Conservation (phyloP, 2,888 invertebrate genomes). For the Callyntrura guangdongensis region DNA sequence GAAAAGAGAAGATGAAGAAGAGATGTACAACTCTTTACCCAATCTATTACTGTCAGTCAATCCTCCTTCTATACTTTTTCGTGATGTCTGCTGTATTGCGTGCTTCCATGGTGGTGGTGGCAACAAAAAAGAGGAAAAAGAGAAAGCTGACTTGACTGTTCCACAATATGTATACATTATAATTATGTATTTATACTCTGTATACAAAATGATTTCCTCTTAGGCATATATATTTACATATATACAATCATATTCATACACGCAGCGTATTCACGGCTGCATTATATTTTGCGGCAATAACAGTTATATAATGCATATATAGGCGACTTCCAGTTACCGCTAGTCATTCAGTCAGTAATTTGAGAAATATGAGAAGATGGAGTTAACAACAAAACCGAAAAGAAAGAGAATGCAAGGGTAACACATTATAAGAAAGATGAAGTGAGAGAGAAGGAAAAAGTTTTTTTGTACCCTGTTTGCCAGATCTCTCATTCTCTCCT, state of each 20-base stretch:
- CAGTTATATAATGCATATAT: not conserved
- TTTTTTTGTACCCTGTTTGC: conserved; percentile 49
- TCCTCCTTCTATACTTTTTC: conserved; percentile 65
- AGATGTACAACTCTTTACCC: conserved; percentile 80
- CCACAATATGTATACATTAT: not conserved
- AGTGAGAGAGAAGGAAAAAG: conserved; percentile 40
- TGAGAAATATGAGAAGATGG: conserved; percentile 22
- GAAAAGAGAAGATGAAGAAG: conserved; percentile 49
- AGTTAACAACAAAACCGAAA: conserved; percentile 7
- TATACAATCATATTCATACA: not conserved
- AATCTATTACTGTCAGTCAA: conserved; percentile 83
- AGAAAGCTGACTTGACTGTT: conserved; percentile 46
- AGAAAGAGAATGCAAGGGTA: conserved; percentile 57
- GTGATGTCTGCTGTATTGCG: not conserved
- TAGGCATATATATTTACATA: not conserved
- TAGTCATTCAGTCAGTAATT: conserved; percentile 18
- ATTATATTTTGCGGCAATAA: not conserved
- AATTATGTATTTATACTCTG: not conserved
- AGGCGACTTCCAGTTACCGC: not conserved
- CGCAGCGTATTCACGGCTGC: not conserved
- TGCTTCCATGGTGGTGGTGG: not conserved
- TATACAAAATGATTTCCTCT: not conserved
- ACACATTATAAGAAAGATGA: conserved; percentile 1
- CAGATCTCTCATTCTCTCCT: conserved; percentile 28
- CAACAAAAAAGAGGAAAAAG: conserved; percentile 33